phyloP scores from a whole-genome alignment of 1,140 invertebrate species.

The Cydia fagiglandana region DNA sequence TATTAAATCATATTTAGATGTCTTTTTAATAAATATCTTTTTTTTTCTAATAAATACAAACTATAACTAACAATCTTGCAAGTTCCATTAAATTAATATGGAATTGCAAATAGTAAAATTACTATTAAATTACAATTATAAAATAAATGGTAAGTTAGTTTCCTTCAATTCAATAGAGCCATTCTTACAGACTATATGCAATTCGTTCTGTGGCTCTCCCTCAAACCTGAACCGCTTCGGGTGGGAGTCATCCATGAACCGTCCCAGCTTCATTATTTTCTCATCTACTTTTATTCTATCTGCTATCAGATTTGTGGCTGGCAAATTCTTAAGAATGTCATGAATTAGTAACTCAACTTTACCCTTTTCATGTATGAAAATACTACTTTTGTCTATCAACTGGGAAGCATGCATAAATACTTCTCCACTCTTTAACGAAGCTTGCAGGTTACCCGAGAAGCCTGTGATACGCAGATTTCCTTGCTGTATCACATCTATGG shows the following conservation, averaged over 20 bases:
- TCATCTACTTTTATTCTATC: conserved; percentile 73
- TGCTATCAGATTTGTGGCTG: conserved; percentile 74
- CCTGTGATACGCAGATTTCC: conserved; percentile 73
- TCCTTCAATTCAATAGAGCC: conserved; percentile 75
- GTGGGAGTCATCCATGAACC: conserved; percentile 73
- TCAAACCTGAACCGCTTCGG: conserved; percentile 75
- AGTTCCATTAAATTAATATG: not conserved
- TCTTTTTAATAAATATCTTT: conserved; percentile 16
- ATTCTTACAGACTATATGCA: conserved; percentile 77
- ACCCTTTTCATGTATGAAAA: conserved; percentile 78
- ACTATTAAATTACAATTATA: conserved; percentile 43
- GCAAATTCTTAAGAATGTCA: conserved; percentile 69
- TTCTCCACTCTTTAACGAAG: conserved; percentile 74
- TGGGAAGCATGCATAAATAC: conserved; percentile 74
- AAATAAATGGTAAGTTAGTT: conserved; percentile 63
- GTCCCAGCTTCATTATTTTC: conserved; percentile 69
- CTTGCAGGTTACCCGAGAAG: conserved; percentile 72
- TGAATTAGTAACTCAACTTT: conserved; percentile 71
- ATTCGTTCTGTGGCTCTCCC: conserved; percentile 63
- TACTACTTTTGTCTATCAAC: conserved; percentile 73
- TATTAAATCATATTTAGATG: not conserved
- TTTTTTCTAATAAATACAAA: conserved; percentile 6
- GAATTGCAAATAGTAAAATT: conserved; percentile 34
- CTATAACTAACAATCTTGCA: too few species aligned
- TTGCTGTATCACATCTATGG: conserved; percentile 74